Percentiles rank a stretch among this genome's conserved stretches.
Evolutionary conservation across 2,797 vertebrate genomes (phyloP).

Genomic region (Crypturellus tataupa): DNA sequence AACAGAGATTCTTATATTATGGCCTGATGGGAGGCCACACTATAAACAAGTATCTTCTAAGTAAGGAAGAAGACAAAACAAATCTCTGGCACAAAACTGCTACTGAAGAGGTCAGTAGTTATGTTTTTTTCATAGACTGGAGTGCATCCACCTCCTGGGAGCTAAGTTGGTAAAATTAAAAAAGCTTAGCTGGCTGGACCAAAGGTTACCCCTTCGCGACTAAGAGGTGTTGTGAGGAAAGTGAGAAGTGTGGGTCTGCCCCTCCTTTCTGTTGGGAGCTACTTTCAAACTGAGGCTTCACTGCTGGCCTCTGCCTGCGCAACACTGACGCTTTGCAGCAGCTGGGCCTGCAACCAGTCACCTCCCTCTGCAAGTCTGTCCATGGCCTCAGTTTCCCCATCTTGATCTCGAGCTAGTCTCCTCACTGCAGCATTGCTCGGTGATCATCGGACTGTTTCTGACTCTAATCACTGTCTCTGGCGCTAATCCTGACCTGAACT

Average conservation of each 20-base stretch:
- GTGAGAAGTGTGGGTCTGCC: background rate
- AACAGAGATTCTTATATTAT: background rate
- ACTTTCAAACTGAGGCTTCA: background rate
- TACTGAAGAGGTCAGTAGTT: background rate
- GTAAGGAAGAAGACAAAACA: background rate
- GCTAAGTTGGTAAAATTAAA: background rate
- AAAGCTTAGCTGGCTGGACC: background rate
- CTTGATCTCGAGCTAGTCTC: background rate
- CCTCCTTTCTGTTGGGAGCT: background rate
- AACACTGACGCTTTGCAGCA: background rate
- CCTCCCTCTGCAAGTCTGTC: background rate
- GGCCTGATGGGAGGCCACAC: background rate
- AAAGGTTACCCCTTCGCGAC: accelerated
- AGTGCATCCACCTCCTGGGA: background rate
- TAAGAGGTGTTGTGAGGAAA: background rate
- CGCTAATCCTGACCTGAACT: background rate
- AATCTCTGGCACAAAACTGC: background rate
- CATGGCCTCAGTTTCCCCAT: background rate
- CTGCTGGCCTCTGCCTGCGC: accelerated
- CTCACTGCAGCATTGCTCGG: too few species aligned
- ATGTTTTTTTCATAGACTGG: too few species aligned
- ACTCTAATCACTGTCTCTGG: background rate
- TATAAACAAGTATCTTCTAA: background rate
- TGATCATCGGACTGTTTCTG: background rate
- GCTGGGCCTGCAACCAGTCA: accelerated